Evolutionary conservation across 1,140 invertebrate species (phyloP).

Genomic region (Samia ricini): DNA sequence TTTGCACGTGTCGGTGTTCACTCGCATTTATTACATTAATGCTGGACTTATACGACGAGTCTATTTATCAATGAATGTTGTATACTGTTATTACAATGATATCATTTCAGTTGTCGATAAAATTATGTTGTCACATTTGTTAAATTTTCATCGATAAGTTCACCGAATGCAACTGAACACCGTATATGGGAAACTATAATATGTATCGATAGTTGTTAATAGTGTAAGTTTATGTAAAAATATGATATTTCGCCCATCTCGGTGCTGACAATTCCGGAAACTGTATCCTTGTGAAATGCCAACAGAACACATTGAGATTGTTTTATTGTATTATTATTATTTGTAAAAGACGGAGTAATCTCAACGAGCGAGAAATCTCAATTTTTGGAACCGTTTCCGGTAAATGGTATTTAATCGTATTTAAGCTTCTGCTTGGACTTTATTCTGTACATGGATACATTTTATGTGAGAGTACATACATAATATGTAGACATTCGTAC

Average conservation of each 20-base stretch:
- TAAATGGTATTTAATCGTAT: conserved; percentile 10
- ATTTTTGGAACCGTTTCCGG: not conserved
- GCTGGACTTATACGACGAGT: not conserved
- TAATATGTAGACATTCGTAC: not conserved
- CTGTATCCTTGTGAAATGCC: conserved; percentile 24
- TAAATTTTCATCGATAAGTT: not conserved
- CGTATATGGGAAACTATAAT: not conserved
- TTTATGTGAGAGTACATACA: conserved; percentile 8
- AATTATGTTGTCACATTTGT: not conserved
- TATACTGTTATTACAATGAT: no score
- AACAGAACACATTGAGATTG: not conserved
- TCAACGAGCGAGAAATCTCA: not conserved
- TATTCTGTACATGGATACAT: conserved; percentile 33
- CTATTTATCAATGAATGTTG: not conserved
- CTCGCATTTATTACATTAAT: not conserved
- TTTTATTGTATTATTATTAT: no score
- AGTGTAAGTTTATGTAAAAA: not conserved
- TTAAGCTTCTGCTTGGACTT: conserved; percentile 43
- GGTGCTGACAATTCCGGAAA: conserved; percentile 50
- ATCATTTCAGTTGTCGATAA: not conserved
- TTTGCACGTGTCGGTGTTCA: not conserved
- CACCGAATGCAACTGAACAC: not conserved
- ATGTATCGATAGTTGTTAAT: not conserved
- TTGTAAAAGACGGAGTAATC: not conserved
- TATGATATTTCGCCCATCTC: conserved; percentile 47